phyloP scores from a whole-genome alignment of 2,888 invertebrate species.

The Latrodectus elegans region DNA sequence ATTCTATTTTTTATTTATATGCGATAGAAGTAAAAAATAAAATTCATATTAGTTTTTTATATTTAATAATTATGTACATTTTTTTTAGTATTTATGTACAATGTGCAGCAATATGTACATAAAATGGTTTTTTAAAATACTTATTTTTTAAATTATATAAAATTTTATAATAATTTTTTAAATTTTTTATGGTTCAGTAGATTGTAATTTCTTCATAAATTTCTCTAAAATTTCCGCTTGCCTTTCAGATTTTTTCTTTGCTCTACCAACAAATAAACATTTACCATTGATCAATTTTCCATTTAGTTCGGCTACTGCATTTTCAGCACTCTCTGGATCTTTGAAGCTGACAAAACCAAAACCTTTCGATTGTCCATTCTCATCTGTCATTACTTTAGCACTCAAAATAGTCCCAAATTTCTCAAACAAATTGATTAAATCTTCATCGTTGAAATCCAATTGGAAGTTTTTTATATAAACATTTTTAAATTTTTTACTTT shows the following conservation, averaged over 20 bases:
- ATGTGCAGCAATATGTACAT: too few species aligned
- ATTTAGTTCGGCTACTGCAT: slow-evolving; percentile 92
- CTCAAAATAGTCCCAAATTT: slow-evolving; percentile 93
- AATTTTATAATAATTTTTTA: too few species aligned
- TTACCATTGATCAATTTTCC: slow-evolving; percentile 92
- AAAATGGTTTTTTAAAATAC: too few species aligned
- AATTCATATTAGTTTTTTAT: too few species aligned
- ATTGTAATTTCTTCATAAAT: slow-evolving; percentile 23
- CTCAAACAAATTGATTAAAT: slow-evolving; percentile 91
- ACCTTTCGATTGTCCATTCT: slow-evolving; percentile 92
- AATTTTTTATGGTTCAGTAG: neutral
- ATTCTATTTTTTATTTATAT: too few species aligned
- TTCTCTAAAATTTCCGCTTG: slow-evolving; percentile 83
- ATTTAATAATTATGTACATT: too few species aligned
- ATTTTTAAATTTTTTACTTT: slow-evolving; percentile 97
- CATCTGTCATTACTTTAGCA: slow-evolving; percentile 91
- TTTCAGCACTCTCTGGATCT: slow-evolving; percentile 94
- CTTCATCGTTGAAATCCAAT: slow-evolving; percentile 93
- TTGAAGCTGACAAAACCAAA: slow-evolving; percentile 99
- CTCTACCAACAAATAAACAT: slow-evolving; percentile 92
- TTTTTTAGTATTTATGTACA: too few species aligned
- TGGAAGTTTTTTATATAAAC: slow-evolving; percentile 99
- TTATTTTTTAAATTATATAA: too few species aligned
- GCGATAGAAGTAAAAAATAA: too few species aligned
- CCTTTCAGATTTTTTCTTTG: slow-evolving; percentile 98